Base-by-base conservation (phyloP, 1,140 invertebrate species). In the Eurytemora carolleeae region DNA sequence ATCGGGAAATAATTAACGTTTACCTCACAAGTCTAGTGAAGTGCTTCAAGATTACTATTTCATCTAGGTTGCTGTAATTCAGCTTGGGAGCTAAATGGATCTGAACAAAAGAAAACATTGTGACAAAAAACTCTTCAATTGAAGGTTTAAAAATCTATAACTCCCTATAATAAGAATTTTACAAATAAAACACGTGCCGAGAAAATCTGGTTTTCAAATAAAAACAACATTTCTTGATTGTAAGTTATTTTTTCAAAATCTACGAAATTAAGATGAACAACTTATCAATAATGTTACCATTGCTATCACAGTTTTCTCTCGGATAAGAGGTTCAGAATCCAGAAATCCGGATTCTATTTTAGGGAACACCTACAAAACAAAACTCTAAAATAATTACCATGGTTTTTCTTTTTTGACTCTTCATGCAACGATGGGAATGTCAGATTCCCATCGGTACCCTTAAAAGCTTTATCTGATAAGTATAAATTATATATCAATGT, bases 1-100 rank as follows among this genome's bases (percentile, higher is more conserved):
- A 64, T 54, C 55, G 17, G 25, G 64, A 66, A 67, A 80, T 87
- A 69, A 90, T 85, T 67, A 95, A 89, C 73, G 96, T 92, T 74
- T 89, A 91, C 3, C 87, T 80, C 73, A 98, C 94, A 24, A 98
- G 74, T 64, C 90, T 77, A 0, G 93, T 91, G 77, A 98, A 97
- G 73, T 98, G 89, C 66, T 88, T 83, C 68, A 98, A 75, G 3
- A 96, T 81, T 74, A 98, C 94, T 18, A 93, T 87, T 21, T 62
- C 64, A 76, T 98, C 97, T 17, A 98, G 73, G 79, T 98, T 98
- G 69, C 97, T 92, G 68, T 93, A 92, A 76, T 93, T 98, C 57
- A 98, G 79, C 75, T 97, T 98, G 57, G 91, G 82, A 1, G 93
- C 89, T 66, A 98, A 76, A 70, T 89, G 84, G 57, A 98, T 80